These are phyloP conservation scores for Trochalopteron elliotii DNA, from an alignment of 2,113 vertebrate species.

Conservation along the genomic window DNA sequence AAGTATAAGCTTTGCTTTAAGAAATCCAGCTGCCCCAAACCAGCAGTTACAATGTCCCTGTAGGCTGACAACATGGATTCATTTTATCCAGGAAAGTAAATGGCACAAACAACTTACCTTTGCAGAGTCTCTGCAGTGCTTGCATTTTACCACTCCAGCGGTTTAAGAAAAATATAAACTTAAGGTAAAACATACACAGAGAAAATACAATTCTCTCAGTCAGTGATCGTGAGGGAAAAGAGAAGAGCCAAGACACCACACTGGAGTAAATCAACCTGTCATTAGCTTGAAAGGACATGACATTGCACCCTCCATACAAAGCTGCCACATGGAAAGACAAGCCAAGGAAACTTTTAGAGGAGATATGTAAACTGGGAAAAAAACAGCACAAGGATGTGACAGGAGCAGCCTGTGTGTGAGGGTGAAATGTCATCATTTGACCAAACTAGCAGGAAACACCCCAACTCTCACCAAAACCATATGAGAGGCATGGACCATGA, in stretches of 20 bases:
- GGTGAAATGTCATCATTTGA: background rate
- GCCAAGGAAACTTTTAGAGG: background rate
- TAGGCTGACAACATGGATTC: constrained; percentile 17
- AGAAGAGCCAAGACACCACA: background rate
- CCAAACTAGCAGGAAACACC: background rate
- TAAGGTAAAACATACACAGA: background rate
- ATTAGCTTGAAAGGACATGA: background rate
- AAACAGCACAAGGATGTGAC: background rate
- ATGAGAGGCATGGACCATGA: rapidly evolving
- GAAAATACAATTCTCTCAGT: background rate
- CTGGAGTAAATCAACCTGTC: background rate
- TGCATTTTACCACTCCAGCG: background rate
- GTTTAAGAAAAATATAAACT: background rate
- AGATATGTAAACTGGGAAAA: background rate
- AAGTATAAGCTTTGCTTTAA: background rate
- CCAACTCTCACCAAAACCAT: background rate
- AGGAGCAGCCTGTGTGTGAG: background rate
- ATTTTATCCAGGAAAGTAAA: background rate
- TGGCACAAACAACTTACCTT: constrained; percentile 34
- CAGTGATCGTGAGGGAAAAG: background rate
- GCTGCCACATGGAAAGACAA: background rate
- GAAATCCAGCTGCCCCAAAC: background rate
- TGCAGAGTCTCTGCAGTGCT: background rate
- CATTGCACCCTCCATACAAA: background rate
- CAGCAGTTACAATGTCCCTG: background rate